Evolutionary conservation across 1,140 invertebrate species (phyloP).

Genomic region (Hirudo medicinalis): DNA sequence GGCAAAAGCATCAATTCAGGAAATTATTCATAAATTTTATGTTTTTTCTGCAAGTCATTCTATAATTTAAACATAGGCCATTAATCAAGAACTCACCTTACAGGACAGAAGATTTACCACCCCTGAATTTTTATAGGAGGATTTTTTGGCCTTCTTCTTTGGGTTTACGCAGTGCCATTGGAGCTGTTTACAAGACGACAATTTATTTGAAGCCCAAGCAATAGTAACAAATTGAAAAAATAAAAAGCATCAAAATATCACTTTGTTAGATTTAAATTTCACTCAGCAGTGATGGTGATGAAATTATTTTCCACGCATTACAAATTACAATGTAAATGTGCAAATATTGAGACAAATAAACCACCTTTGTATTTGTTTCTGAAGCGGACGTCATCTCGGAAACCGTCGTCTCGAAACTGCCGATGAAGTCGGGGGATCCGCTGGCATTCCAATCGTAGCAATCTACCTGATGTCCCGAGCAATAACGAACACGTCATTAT

Average conservation of each 20-base stretch:
- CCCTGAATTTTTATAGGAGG: conserved; percentile 25
- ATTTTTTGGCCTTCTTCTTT: conserved; percentile 26
- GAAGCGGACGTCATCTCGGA: conserved; percentile 32
- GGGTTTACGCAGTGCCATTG: conserved; percentile 22
- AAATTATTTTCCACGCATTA: no score
- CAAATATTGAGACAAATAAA: no score
- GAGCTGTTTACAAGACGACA: not conserved
- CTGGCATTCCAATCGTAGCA: conserved; percentile 43
- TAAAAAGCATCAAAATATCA: no score
- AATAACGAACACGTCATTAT: not conserved
- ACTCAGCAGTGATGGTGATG: no score
- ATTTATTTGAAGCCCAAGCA: no score
- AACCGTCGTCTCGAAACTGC: conserved; percentile 37
- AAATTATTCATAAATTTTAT: no score
- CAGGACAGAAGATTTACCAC: conserved; percentile 17
- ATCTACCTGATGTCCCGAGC: conserved; percentile 29
- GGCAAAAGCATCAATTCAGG: no score
- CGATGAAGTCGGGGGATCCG: conserved; percentile 43
- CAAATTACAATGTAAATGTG: no score
- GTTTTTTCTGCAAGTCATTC: no score
- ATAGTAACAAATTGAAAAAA: no score
- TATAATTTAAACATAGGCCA: no score
- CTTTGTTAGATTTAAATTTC: no score
- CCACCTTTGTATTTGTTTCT: not conserved
- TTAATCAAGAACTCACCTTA: conserved; percentile 13